Conservation (phyloP, 2,888 invertebrate species). For the Catocala sponsa region DNA sequence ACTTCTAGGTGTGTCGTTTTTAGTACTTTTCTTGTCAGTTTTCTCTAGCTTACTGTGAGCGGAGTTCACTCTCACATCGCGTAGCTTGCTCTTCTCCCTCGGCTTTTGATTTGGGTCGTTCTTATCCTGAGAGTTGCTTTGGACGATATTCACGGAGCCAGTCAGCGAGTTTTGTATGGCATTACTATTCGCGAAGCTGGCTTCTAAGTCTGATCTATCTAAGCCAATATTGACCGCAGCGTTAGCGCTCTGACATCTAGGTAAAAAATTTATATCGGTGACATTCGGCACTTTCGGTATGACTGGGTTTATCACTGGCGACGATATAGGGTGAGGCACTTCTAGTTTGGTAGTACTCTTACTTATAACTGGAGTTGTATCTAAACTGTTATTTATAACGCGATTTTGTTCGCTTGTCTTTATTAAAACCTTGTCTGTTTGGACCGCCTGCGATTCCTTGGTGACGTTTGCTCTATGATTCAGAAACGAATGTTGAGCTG, state of each 20-base stretch:
- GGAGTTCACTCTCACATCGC: constrained; percentile 84
- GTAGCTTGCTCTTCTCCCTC: constrained; percentile 80
- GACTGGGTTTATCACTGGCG: constrained; percentile 82
- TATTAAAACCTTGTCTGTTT: constrained; percentile 75
- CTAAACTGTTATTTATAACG: constrained; percentile 65
- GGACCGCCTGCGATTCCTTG: constrained; percentile 79
- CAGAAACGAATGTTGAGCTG: constrained; percentile 74
- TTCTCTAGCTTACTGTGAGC: constrained; percentile 84
- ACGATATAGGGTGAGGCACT: constrained; percentile 84
- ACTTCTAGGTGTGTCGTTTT: constrained; percentile 76
- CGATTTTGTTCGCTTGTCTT: constrained; percentile 74
- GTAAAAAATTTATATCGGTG: constrained; percentile 79
- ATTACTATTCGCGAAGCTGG: constrained; percentile 66
- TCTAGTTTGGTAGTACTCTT: constrained; percentile 79
- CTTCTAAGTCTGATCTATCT: constrained; percentile 76
- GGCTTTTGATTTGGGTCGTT: constrained; percentile 75
- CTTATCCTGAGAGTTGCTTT: constrained; percentile 70
- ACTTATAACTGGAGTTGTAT: constrained; percentile 72
- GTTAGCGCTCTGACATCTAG: constrained; percentile 82
- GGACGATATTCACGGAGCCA: constrained; percentile 74
- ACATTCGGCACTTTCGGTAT: constrained; percentile 82
- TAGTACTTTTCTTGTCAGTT: constrained; percentile 73
- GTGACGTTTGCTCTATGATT: constrained; percentile 72
- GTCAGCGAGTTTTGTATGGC: constrained; percentile 69
- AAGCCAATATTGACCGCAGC: constrained; percentile 77